phyloP scores from a whole-genome alignment of 64 coral and sea anemone genomes.

The Porites australiensis region DNA sequence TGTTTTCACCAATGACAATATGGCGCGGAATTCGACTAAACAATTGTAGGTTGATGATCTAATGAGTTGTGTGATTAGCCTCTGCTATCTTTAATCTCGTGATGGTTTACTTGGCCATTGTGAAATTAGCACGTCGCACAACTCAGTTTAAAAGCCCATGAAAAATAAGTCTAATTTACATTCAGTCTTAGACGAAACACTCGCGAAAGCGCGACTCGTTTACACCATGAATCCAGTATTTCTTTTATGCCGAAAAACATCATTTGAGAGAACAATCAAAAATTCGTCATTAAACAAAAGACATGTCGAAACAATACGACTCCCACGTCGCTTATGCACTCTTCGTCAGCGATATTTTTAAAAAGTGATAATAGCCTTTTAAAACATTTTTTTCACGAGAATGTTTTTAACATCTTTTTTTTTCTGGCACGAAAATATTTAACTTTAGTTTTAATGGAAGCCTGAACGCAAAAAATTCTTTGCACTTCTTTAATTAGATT shows the following conservation, averaged over 20 bases:
- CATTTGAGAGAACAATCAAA: not conserved
- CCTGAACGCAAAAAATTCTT: not conserved
- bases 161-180: not conserved
- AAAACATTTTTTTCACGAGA: not conserved
- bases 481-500: not conserved
- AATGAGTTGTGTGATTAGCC: not conserved
- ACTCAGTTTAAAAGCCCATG: not conserved
- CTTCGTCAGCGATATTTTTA: not conserved
- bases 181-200: not conserved
- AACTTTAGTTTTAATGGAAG: not conserved
- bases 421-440: no score
- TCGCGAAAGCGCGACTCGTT: not conserved
- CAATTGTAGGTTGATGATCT: not conserved
- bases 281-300: not conserved
- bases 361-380: slow-evolving; percentile 8
- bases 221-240: not conserved
- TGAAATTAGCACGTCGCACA: not conserved
- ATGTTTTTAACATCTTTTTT: no score
- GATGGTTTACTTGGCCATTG: not conserved
- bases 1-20: not conserved
- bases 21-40: slow-evolving; percentile 36
- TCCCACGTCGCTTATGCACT: slow-evolving; percentile 23
- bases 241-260: not conserved
- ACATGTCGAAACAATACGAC: slow-evolving; percentile 16
- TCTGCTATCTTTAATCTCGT: not conserved